A percentile compares a stretch with the other conserved stretches of the same genome.
Conservation (phyloP, 2,797 vertebrate genomes). For the Calcarius lapponicus region DNA sequence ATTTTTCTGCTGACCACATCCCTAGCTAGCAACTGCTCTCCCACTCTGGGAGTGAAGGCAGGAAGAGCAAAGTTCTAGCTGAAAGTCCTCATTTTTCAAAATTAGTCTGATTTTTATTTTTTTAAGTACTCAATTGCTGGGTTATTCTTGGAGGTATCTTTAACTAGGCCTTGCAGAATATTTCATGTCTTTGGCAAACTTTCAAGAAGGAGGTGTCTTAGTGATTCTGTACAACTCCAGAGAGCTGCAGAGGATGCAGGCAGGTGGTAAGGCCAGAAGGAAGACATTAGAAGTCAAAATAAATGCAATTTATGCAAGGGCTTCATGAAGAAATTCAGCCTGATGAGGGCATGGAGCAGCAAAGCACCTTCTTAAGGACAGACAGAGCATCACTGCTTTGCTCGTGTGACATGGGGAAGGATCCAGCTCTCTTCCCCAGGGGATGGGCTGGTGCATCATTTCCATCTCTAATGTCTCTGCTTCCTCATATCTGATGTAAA, state of each 20-base stretch:
- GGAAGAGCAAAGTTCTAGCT: neutral
- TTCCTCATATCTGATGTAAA: slow-evolving; percentile 45
- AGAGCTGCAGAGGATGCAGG: neutral
- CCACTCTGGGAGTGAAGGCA: neutral
- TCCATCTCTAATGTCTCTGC: slow-evolving; percentile 43
- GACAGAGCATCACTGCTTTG: neutral
- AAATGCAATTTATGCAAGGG: neutral
- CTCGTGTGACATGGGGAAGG: neutral
- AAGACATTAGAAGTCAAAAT: slow-evolving; percentile 1
- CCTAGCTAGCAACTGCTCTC: neutral
- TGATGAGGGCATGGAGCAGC: neutral
- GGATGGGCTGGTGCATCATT: slow-evolving; percentile 22
- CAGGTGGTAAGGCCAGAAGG: neutral
- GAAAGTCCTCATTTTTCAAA: neutral
- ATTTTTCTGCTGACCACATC: neutral
- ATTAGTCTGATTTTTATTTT: neutral
- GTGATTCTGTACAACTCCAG: neutral
- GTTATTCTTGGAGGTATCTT: neutral
- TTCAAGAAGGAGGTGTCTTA: neutral
- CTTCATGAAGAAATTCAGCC: neutral
- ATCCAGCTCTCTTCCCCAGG: slow-evolving; percentile 1
- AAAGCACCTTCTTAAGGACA: slow-evolving; percentile 10
- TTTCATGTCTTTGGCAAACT: neutral
- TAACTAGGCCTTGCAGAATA: neutral
- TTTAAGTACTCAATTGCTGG: neutral